phyloP scores from a whole-genome alignment of 2,888 invertebrate species.

The Lasioglossum villosulum region DNA sequence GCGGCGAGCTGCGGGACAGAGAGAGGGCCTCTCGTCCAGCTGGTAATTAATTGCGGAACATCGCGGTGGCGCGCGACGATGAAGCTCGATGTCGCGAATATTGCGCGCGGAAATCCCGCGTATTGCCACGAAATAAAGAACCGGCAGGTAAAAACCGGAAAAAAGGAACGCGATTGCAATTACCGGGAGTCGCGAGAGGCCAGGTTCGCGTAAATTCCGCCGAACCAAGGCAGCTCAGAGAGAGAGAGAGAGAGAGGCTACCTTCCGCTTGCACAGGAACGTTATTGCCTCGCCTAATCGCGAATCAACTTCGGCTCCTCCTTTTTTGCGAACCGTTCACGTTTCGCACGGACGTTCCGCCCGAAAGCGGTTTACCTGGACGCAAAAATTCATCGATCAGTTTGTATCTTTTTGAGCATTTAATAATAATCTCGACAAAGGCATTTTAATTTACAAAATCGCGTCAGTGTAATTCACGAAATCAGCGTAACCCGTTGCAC shows the following conservation, averaged over 20 bases:
- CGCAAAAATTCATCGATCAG: neutral
- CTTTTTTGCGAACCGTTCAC: neutral
- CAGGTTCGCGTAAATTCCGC: slow-evolving; percentile 25
- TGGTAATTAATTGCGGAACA: slow-evolving; percentile 54
- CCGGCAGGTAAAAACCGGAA: neutral
- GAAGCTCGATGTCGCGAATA: slow-evolving; percentile 46
- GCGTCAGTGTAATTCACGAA: neutral
- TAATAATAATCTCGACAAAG: neutral
- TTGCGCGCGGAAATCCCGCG: slow-evolving; percentile 35
- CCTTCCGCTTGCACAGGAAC: slow-evolving; percentile 13
- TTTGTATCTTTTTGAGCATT: neutral
- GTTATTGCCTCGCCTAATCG: slow-evolving; percentile 47
- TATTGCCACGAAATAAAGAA: slow-evolving; percentile 17
- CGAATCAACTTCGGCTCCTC: slow-evolving; percentile 27
- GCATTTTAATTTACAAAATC: too few relatives aligned
- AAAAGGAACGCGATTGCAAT: slow-evolving; percentile 33
- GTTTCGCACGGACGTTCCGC: neutral
- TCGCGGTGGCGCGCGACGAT: slow-evolving; percentile 26
- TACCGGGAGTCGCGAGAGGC: slow-evolving; percentile 15
- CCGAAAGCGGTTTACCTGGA: neutral
- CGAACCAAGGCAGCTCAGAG: neutral
- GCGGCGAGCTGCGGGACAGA: slow-evolving; percentile 13
- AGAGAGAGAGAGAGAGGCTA: neutral
- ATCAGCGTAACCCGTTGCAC: neutral
- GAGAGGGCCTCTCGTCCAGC: slow-evolving; percentile 12